These are phyloP conservation scores for Clarias batrachus DNA, from an alignment of 2,113 vertebrate species.

Conservation along the genomic window DNA sequence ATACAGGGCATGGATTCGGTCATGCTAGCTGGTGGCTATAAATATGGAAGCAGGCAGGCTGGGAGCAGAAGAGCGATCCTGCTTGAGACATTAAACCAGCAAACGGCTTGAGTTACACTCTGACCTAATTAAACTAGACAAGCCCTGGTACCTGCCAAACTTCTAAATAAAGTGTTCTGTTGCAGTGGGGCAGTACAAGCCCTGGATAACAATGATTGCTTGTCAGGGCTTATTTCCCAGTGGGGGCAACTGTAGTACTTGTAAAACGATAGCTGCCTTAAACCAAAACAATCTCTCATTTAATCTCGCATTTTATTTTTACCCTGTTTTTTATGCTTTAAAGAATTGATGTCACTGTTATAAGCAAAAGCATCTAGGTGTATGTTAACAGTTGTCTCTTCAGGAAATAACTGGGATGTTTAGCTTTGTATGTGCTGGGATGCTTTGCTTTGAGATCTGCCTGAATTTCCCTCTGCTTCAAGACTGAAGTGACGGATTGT, in stretches of 20 bases:
- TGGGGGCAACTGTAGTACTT: constrained; percentile 52
- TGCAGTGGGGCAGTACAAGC: constrained; percentile 59
- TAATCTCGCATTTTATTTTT: constrained; percentile 37
- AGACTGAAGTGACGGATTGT: not conserved
- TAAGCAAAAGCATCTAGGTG: not conserved
- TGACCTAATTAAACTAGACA: constrained; percentile 73
- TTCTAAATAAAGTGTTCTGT: constrained; percentile 66
- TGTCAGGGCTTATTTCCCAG: constrained; percentile 63
- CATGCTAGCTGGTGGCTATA: constrained; percentile 70
- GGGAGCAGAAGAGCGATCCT: constrained; percentile 65
- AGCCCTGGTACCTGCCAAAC: constrained; percentile 65
- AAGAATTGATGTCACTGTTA: constrained; percentile 22
- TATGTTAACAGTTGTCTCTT: constrained; percentile 33
- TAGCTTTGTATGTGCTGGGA: not conserved
- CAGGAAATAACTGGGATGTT: not conserved
- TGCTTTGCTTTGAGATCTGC: constrained; percentile 18
- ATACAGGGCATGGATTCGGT: constrained; percentile 63
- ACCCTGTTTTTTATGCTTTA: constrained; percentile 11
- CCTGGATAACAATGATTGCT: constrained; percentile 55
- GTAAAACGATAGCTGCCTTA: constrained; percentile 63
- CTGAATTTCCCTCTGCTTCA: not conserved
- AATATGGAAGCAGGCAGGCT: constrained; percentile 69
- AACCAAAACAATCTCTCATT: constrained; percentile 58
- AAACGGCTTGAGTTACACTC: constrained; percentile 66
- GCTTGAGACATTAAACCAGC: constrained; percentile 64